Evolutionary conservation across 2,113 vertebrate genomes (phyloP), one percentile per base, ranked within the genome.

Genomic region (Festucalex cinctus): DNA sequence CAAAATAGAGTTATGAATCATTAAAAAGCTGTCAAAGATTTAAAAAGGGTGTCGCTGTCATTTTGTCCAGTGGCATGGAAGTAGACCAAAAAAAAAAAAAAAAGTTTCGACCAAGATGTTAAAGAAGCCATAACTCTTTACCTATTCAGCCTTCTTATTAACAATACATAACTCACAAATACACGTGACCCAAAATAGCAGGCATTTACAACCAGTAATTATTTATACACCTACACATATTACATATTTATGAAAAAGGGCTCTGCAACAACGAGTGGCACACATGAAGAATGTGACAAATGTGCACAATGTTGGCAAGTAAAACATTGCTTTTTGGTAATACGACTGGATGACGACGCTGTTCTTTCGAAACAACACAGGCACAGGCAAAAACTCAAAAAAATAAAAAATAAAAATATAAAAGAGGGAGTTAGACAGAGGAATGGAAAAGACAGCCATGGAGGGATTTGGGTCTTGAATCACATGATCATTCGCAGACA

Each of bases 401-500:
- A 80, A 44, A n/a, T n/a, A n/a, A n/a, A n/a, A n/a, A n/a, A n/a
- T n/a, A n/a, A n/a, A n/a, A n/a, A n/a, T n/a, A n/a, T n/a, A n/a
- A 48, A 43, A 59, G 16, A 63, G 10, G 64, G 0, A 48, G 22
- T 70, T 48, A 65, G 43, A 77, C 75, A 73, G 65, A 0, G 24
- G 54, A 77, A 73, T 75, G 54, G 56, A 66, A 54, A 67, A 58
- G 51, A 57, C 63, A 82, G 82, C 83, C 79, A 80, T 76, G 64
- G 66, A 79, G 68, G 69, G 85, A 83, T 85, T 85, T 83, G 70
- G 69, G 17, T 9, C 60, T 67, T 66, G 72, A 79, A 64, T 81
- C 74, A 62, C 73, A 74, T 67, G 85, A 90, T 83, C n/a, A 81
- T 76, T 78, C 44, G 41, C 62, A 79, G 83, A 89, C 86, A 85